Evolutionary conservation across 2,797 vertebrate species (phyloP).

Genomic region (Rousettus madagascariensis): DNA sequence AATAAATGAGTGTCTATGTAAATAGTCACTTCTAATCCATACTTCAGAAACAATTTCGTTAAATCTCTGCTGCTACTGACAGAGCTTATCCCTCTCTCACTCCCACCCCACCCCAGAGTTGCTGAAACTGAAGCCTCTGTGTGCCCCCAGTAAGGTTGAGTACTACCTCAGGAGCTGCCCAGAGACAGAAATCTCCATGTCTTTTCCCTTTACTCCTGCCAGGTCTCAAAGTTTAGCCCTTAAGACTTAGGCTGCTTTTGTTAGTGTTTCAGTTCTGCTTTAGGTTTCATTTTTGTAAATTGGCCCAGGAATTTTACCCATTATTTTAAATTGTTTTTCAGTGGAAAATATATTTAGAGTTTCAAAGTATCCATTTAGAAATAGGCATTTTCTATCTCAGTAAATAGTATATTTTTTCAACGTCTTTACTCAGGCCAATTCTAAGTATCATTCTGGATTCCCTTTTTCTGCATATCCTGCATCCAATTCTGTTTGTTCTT

Average conservation of each 20-base stretch:
- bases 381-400: conserved; percentile 19
- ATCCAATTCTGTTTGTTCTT: conserved; percentile 12
- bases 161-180: not conserved
- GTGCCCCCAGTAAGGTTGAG: not conserved
- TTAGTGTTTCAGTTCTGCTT: conserved; percentile 31
- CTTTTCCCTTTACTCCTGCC: not conserved
- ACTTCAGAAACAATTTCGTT: not conserved
- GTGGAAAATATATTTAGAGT: not conserved
- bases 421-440: conserved; percentile 13
- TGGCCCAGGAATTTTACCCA: conserved; percentile 30
- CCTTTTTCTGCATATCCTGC: not conserved
- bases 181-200: not conserved
- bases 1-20: not conserved
- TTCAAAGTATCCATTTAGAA: conserved; percentile 48
- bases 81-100: not conserved
- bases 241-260: not conserved
- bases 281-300: conserved; percentile 33
- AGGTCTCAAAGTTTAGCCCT: not conserved
- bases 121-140: not conserved
- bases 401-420: conserved; percentile 12
- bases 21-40: not conserved
- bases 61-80: not conserved
- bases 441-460: conserved; percentile 42
- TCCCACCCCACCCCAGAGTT: not conserved
- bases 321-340: conserved; percentile 42